A percentile compares a stretch with the other conserved stretches of the same genome.
Evolutionary conservation across 2,888 invertebrate genomes (phyloP).

Genomic region (Exephanes ischioxanthus): DNA sequence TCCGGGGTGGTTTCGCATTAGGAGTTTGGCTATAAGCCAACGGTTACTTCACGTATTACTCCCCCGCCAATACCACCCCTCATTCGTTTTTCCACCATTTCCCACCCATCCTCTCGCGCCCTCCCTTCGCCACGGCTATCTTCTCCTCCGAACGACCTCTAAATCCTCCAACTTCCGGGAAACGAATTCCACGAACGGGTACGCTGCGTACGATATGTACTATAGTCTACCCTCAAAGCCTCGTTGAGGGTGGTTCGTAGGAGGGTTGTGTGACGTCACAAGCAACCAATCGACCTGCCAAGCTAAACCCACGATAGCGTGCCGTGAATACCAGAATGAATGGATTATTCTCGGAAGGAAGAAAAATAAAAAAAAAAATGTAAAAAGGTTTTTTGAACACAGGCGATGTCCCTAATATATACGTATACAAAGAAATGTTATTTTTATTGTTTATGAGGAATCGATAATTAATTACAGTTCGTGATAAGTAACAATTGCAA

Average conservation of each 20-base stretch:
- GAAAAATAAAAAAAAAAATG: neutral
- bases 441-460: neutral
- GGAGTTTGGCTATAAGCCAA: slow-evolving; percentile 56
- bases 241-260: slow-evolving; percentile 19
- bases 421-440: neutral
- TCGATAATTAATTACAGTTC: too few relatives aligned
- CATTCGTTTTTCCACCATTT: slow-evolving; percentile 27
- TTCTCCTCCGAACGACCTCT: slow-evolving; percentile 44
- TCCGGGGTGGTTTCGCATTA: slow-evolving; percentile 48
- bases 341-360: slow-evolving; percentile 41
- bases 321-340: slow-evolving; percentile 27
- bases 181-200: slow-evolving; percentile 50
- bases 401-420: neutral
- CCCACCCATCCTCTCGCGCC: slow-evolving; percentile 8
- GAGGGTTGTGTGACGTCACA: slow-evolving; percentile 56
- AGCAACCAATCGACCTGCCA: slow-evolving; percentile 53
- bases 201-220: slow-evolving; percentile 22
- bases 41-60: slow-evolving; percentile 56
- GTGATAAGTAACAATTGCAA: neutral
- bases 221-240: neutral
- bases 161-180: slow-evolving; percentile 54
- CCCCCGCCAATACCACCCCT: slow-evolving; percentile 34
- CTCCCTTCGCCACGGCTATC: neutral
- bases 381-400: neutral
- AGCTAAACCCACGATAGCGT: slow-evolving; percentile 13